phyloP scores from a whole-genome alignment of 2,113 vertebrate genomes.

The Corythornis madagascariensis region DNA sequence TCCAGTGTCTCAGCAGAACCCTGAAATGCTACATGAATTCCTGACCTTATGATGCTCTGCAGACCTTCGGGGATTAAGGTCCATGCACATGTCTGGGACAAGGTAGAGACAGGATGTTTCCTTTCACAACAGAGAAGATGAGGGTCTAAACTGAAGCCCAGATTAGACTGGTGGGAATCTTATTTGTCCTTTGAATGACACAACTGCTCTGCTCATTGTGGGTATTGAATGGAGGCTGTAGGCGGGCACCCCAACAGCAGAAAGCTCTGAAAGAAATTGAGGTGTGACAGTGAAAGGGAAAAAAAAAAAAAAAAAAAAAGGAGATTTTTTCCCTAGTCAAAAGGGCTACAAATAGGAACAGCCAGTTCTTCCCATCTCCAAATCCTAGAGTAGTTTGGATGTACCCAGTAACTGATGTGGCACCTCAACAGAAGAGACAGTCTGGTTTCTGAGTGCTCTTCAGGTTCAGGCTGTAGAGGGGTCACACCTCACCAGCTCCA shows the following conservation, averaged over 20 bases:
- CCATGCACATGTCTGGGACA: background rate
- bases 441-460: background rate
- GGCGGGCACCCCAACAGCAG: background rate
- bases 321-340: background rate
- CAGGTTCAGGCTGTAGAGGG: background rate
- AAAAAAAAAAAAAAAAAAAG: background rate
- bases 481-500: background rate
- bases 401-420: background rate
- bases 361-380: background rate
- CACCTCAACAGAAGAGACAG: background rate
- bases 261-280: background rate
- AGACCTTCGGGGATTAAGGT: background rate
- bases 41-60: background rate
- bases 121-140: background rate
- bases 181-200: background rate
- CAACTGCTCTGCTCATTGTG: background rate
- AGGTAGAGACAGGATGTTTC: background rate
- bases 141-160: background rate
- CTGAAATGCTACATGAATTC: fast-evolving
- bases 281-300: background rate
- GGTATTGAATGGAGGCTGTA: background rate
- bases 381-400: background rate
- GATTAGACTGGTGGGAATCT: background rate
- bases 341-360: background rate
- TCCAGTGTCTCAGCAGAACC: background rate